Evolutionary conservation across 1,140 invertebrate species (phyloP).

Genomic region (Stegodyphus mimosarum): DNA sequence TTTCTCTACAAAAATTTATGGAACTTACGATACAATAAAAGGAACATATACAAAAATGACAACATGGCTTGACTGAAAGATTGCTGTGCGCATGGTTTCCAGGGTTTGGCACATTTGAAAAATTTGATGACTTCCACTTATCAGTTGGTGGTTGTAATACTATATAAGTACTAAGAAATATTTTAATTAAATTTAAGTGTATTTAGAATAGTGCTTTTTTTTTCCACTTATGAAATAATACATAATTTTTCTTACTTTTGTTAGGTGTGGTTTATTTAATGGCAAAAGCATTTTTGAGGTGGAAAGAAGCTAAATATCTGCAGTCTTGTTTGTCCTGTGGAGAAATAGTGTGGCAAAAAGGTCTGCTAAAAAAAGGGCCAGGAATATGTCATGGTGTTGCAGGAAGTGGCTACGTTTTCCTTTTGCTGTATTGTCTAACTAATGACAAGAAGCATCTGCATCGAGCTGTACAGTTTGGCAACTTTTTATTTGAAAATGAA

Average conservation of each 20-base stretch:
- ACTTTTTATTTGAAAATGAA: conserved; percentile 77
- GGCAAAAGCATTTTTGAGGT: conserved; percentile 82
- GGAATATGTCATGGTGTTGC: conserved; percentile 86
- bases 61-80: too few relatives aligned
- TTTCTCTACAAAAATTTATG: too few relatives aligned
- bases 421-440: conserved; percentile 82
- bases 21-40: too few relatives aligned
- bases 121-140: too few relatives aligned
- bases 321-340: conserved; percentile 76
- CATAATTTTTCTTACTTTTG: conserved; percentile 21
- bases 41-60: too few relatives aligned
- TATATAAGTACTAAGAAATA: too few relatives aligned
- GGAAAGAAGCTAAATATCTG: conserved; percentile 80
- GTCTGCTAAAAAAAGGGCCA: conserved; percentile 83
- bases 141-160: too few relatives aligned
- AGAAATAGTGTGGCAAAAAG: conserved; percentile 83
- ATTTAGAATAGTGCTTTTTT: too few relatives aligned
- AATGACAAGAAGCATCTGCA: conserved; percentile 78
- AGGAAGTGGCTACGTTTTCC: conserved; percentile 86
- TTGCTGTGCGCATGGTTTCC: too few relatives aligned
- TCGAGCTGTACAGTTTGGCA: conserved; percentile 80
- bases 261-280: conserved; percentile 81
- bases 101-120: too few relatives aligned
- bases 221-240: background rate
- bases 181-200: too few relatives aligned